These are phyloP conservation scores for Capitulum mitella DNA, from an alignment of 2,888 invertebrate species.

Conservation along the genomic window DNA sequence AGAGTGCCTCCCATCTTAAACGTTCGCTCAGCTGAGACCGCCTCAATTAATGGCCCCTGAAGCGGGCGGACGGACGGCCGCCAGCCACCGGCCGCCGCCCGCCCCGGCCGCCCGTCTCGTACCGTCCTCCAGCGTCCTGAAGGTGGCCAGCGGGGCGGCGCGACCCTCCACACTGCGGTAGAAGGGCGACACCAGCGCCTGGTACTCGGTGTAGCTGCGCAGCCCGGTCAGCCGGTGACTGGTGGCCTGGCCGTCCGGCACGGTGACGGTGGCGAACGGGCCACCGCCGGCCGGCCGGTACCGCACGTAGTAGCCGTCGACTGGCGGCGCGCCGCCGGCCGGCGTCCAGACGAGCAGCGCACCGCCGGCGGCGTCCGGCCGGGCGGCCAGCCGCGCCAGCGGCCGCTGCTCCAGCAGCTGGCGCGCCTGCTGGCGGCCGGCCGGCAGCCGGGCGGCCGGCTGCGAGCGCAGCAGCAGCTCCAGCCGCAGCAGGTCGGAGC, in stretches of 20 bases:
- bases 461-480: conserved; percentile 24
- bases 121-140: not conserved
- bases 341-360: conserved; percentile 16
- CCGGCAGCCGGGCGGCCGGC: not conserved
- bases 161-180: not conserved
- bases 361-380: not conserved
- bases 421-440: not conserved
- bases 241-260: not conserved
- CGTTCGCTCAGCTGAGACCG: too few species aligned
- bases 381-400: not conserved
- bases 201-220: not conserved
- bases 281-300: not conserved
- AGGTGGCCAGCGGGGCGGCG: conserved; percentile 6
- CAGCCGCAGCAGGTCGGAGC: conserved; percentile 18
- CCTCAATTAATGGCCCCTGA: too few species aligned
- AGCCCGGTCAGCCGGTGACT: not conserved
- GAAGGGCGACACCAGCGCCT: conserved; percentile 17
- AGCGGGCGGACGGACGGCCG: too few species aligned
- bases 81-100: too few species aligned
- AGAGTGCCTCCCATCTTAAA: too few species aligned
- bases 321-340: too few species aligned
- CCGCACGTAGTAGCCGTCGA: not conserved
- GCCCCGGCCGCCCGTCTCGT: too few species aligned
- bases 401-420: conserved; percentile 9
- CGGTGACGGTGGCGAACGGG: not conserved